Base-by-base conservation (phyloP, 2,113 vertebrate genomes). In the Misgurnus anguillicaudatus region DNA sequence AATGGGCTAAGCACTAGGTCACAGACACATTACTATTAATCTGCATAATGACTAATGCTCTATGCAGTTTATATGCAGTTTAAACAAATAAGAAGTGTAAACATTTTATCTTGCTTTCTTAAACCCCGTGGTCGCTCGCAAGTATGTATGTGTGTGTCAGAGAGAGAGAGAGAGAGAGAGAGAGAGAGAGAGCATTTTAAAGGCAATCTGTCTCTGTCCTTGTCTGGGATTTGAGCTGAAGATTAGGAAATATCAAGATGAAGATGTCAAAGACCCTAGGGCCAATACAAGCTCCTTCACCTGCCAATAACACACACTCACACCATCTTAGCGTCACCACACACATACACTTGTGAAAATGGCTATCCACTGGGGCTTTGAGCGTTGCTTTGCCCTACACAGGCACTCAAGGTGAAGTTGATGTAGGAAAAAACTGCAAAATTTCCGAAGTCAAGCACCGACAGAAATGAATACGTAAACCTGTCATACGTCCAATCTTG, bases 231-330 rank as follows among this genome's bases (percentile, higher is more conserved):
- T 77, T 72, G 64, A 72, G 74, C 62, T 77, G 42, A 61, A 77
- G 82, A 83, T 83, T 80, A 74, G 75, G 76, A 80, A 84, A 80
- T 78, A 80, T 84, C 79, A 80, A 84, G 79, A 84, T 84, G 75
- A 81, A 84, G 82, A 84, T 81, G 82, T 81, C 79, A 84, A 53
- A 84, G 67, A 51, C 72, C 82, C 63, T 36, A 41, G 73, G 82
- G 75, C 70, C 66, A 58, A 58, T 62, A 80, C 70, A 79, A 75
- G 77, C 71, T 39, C 65, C 77, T 83, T 79, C 77, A 83, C 65
- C 67, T 83, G 78, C 74, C 82, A 83, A 73, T 77, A 77, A 75
- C 76, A 74, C 61, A 78, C 55, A 71, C 36, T 31, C 47, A 47
- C 69, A 69, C 42, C 60, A 9, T 45, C 66, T n/a, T 62, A 72